phyloP scores from a whole-genome alignment of 2,888 invertebrate genomes.

The Caenorhabditis macrosperma region DNA sequence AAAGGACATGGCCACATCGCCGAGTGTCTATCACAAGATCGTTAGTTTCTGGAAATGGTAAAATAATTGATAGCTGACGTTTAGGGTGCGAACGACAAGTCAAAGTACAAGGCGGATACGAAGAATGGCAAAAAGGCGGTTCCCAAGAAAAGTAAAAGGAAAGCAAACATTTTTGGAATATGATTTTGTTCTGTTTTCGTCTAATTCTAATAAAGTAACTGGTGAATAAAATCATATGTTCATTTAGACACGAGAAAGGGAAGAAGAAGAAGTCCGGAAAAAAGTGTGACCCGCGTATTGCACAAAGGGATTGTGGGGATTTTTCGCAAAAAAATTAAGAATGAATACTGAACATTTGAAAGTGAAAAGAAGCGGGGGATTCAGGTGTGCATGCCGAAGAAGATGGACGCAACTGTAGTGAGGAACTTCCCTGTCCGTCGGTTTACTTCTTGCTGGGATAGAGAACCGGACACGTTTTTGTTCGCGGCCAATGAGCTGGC shows the following conservation, averaged over 20 bases:
- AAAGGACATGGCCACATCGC: neutral
- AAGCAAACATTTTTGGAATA: neutral
- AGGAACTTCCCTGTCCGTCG: constrained; percentile 29
- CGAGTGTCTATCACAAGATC: neutral
- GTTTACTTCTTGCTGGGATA: constrained; percentile 24
- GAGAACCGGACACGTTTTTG: constrained; percentile 15
- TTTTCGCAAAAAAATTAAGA: neutral
- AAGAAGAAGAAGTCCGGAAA: too few species aligned
- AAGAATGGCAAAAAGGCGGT: neutral
- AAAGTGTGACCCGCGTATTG: neutral
- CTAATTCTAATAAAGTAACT: too few species aligned
- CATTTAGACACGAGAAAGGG: neutral
- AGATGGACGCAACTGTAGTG: constrained; percentile 23
- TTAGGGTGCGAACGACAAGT: neutral
- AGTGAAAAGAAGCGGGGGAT: neutral
- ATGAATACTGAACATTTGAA: neutral
- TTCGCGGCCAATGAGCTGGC: constrained; percentile 38
- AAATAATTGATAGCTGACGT: neutral
- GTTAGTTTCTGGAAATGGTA: neutral
- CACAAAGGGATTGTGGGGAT: neutral
- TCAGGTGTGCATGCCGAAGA: constrained; percentile 36
- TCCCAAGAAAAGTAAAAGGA: neutral
- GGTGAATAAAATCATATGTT: too few species aligned
- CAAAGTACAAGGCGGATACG: neutral
- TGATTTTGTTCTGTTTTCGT: neutral